phyloP scores from a whole-genome alignment of 2,888 invertebrate genomes.

The Sthenelais limicola region DNA sequence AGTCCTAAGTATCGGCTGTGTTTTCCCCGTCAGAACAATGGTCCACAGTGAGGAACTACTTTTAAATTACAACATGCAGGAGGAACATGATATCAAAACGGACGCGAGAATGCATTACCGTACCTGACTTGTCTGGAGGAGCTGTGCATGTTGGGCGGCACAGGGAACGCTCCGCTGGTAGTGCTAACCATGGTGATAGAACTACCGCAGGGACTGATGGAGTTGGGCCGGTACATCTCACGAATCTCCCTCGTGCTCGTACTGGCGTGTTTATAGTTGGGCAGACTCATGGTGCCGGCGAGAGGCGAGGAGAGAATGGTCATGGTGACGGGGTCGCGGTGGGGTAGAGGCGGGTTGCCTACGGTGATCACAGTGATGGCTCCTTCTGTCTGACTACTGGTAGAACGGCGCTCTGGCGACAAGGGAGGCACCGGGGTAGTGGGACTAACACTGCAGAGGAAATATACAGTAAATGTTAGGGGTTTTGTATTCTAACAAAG shows the following conservation, averaged over 20 bases:
- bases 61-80: too few species aligned
- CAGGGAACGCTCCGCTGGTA: slow-evolving; percentile 1
- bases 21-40: too few species aligned
- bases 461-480: too few species aligned
- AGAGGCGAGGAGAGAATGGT: slow-evolving; percentile 40
- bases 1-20: too few species aligned
- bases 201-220: slow-evolving; percentile 15
- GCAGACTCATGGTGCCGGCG: slow-evolving; percentile 39
- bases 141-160: slow-evolving; percentile 3
- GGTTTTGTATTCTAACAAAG: too few species aligned
- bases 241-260: slow-evolving; percentile 50
- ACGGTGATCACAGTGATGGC: slow-evolving; percentile 69
- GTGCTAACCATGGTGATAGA: slow-evolving; percentile 12
- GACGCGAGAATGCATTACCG: too few species aligned
- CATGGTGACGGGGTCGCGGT: slow-evolving; percentile 52
- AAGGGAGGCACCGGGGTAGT: background rate
- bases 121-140: slow-evolving; percentile 32
- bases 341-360: slow-evolving; percentile 59
- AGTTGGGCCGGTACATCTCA: slow-evolving; percentile 25
- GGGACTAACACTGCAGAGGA: background rate
- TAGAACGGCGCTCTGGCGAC: slow-evolving; percentile 43
- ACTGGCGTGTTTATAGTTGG: slow-evolving; percentile 47
- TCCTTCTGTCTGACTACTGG: slow-evolving; percentile 69
- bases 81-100: too few species aligned
- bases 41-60: too few species aligned